phyloP scores from a whole-genome alignment of 1,140 invertebrate genomes.

The Augochlora pura region DNA sequence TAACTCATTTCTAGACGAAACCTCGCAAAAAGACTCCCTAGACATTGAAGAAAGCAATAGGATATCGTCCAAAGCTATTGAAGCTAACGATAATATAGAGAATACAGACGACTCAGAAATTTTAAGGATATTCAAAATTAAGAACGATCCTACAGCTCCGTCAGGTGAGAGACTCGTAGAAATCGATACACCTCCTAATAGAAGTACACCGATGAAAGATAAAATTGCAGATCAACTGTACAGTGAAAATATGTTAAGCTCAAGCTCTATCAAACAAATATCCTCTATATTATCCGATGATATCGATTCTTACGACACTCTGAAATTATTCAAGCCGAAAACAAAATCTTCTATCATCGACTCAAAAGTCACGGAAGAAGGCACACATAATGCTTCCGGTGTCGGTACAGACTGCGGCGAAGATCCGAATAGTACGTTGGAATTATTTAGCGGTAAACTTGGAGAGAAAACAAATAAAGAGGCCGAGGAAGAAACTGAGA shows the following conservation, averaged over 20 bases:
- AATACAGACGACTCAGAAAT: neutral
- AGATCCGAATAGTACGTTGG: constrained; percentile 54
- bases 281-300: constrained; percentile 67
- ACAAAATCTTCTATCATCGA: constrained; percentile 65
- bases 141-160: constrained; percentile 21
- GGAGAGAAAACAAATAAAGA: neutral
- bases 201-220: constrained; percentile 28
- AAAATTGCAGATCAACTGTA: constrained; percentile 8
- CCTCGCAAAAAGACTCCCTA: constrained; percentile 64
- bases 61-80: constrained; percentile 13
- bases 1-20: constrained; percentile 77
- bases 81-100: constrained; percentile 27
- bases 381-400: constrained; percentile 18
- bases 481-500: constrained; percentile 48
- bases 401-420: constrained; percentile 16
- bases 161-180: constrained; percentile 36
- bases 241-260: constrained; percentile 46
- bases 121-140: constrained; percentile 31
- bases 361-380: constrained; percentile 51
- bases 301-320: constrained; percentile 73
- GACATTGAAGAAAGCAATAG: constrained; percentile 32
- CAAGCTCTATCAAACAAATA: constrained; percentile 66
- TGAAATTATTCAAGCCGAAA: constrained; percentile 75
- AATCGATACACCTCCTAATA: constrained; percentile 31
- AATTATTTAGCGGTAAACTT: constrained; percentile 54